phyloP scores from a whole-genome alignment of 2,888 invertebrate species.

The Apamea sordens region DNA sequence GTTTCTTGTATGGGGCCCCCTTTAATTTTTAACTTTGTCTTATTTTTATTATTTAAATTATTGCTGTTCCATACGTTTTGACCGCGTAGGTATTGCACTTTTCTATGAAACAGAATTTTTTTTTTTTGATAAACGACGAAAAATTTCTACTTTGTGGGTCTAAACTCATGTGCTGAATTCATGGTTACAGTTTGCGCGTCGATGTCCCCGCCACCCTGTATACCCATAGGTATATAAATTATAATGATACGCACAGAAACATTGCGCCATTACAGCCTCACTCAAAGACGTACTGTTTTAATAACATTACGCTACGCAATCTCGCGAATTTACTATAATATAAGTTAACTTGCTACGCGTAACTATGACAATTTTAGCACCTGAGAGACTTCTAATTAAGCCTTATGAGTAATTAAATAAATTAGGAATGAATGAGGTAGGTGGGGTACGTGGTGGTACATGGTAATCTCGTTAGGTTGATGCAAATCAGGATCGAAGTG shows the following conservation, averaged over 20 bases:
- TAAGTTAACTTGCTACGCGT: constrained; percentile 24
- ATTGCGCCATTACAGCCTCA: constrained; percentile 7
- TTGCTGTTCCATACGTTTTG: too few relatives aligned
- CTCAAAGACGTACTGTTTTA: constrained; percentile 60
- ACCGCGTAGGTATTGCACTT: too few relatives aligned
- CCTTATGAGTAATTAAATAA: constrained; percentile 56
- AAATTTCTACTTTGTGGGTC: too few relatives aligned
- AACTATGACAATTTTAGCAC: constrained; percentile 29
- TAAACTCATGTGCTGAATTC: too few relatives aligned
- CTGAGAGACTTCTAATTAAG: constrained; percentile 45
- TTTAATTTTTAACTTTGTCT: too few relatives aligned
- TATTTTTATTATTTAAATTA: too few relatives aligned
- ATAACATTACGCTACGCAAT: constrained; percentile 61
- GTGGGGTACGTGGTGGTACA: constrained; percentile 39
- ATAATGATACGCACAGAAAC: background rate
- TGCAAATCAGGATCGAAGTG: constrained; percentile 38
- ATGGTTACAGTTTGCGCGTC: too few relatives aligned
- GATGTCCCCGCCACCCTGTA: too few relatives aligned
- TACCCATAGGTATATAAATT: background rate
- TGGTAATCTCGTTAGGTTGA: constrained; percentile 49
- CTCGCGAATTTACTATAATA: constrained; percentile 59
- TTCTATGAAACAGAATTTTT: too few relatives aligned
- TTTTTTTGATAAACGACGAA: too few relatives aligned
- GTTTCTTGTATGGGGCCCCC: too few relatives aligned
- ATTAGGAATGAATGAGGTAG: constrained; percentile 42